A percentile compares a stretch with the other conserved stretches of the same genome.
Evolutionary conservation across 2,113 vertebrate genomes (phyloP).

Genomic region (Cephalopholis sonnerati): DNA sequence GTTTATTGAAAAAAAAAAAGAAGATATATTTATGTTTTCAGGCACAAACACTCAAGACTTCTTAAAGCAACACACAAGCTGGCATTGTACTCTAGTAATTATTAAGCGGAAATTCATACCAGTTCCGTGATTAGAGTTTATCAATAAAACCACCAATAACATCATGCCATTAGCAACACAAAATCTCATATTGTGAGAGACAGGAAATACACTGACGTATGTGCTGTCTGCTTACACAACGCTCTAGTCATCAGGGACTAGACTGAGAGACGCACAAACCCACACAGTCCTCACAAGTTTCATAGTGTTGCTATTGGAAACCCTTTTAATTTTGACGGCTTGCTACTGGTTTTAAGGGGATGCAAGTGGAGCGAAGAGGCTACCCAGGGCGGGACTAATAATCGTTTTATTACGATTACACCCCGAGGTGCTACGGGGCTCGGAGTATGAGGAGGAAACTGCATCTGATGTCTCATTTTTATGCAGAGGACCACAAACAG

Average conservation of each 20-base stretch:
- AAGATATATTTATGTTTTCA: background rate
- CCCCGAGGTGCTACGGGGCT: conserved; percentile 55
- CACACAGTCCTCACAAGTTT: conserved; percentile 14
- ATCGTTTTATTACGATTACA: conserved; percentile 66
- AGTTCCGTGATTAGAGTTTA: conserved; percentile 5
- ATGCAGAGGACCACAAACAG: conserved; percentile 21
- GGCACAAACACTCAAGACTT: background rate
- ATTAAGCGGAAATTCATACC: conserved; percentile 8
- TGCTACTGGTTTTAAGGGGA: conserved; percentile 57
- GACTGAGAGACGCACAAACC: conserved; percentile 16
- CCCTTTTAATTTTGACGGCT: conserved; percentile 59
- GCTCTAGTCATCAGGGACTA: conserved; percentile 29
- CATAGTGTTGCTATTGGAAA: conserved; percentile 72
- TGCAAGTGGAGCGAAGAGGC: conserved; percentile 42
- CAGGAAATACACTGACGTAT: conserved; percentile 57
- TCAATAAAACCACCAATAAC: conserved; percentile 28
- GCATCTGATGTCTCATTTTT: conserved; percentile 43
- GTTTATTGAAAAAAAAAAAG: background rate
- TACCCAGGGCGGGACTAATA: conserved; percentile 60
- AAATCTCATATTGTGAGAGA: conserved; percentile 46
- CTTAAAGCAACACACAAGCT: background rate
- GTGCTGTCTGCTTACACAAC: conserved; percentile 23
- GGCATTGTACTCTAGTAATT: background rate
- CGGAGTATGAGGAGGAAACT: conserved; percentile 41
- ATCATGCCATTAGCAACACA: conserved; percentile 19